phyloP scores from a whole-genome alignment of 2,797 vertebrate species.

The Lepilemur septentrionalis region DNA sequence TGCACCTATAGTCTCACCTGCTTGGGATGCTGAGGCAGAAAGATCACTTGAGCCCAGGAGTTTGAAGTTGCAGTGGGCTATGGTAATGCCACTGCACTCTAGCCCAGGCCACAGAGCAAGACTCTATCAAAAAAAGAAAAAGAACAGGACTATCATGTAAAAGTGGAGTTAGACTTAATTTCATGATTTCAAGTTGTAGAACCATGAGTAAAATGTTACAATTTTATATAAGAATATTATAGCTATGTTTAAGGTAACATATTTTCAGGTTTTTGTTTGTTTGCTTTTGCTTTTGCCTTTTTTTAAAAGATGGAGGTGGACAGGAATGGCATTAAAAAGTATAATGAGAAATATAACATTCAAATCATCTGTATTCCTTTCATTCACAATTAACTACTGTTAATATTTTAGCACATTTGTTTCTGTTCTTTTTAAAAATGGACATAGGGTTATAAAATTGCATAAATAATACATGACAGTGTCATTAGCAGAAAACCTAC shows the following conservation, averaged over 20 bases:
- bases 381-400: slow-evolving; percentile 11
- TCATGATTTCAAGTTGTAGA: slow-evolving; percentile 36
- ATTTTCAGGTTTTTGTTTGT: neutral
- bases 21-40: too few species aligned
- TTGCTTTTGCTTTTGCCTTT: slow-evolving; percentile 27
- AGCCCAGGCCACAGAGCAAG: too few species aligned
- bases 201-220: neutral
- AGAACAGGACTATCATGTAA: neutral
- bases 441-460: slow-evolving; percentile 7
- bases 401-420: slow-evolving; percentile 22
- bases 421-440: neutral
- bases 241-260: neutral
- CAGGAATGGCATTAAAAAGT: neutral
- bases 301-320: neutral
- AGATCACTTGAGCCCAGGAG: too few species aligned
- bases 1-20: too few species aligned
- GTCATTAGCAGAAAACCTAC: neutral
- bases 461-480: neutral
- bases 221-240: neutral
- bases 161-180: slow-evolving; percentile 42
- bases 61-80: too few species aligned
- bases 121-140: neutral
- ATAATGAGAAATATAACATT: neutral
- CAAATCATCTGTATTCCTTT: neutral
- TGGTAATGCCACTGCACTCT: too few species aligned